Percentiles rank a stretch among this genome's conserved stretches.
These are phyloP conservation scores for Ovis canadensis DNA, from an alignment of 2,113 vertebrate genomes.

Conservation along the genomic window DNA sequence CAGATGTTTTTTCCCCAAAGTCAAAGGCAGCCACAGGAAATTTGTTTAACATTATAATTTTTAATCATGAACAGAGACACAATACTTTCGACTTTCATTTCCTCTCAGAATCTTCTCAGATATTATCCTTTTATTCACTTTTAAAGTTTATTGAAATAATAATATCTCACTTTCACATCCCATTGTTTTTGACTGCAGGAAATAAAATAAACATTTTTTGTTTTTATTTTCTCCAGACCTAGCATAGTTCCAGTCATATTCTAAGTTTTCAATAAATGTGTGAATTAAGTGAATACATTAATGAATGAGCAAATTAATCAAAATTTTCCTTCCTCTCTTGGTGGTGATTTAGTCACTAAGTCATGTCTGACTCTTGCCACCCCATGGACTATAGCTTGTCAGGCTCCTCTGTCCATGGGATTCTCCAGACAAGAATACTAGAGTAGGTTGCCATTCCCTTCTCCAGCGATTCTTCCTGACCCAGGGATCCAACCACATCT, in stretches of 20 bases:
- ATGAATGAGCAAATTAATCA: not conserved
- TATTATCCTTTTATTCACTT: constrained; percentile 13
- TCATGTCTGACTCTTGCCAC: not conserved
- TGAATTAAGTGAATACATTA: not conserved
- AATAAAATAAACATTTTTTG: not conserved
- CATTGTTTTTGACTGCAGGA: not conserved
- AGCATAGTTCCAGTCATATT: not conserved
- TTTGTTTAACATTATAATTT: constrained; percentile 55
- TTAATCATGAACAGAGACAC: constrained; percentile 24
- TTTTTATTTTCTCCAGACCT: not conserved
- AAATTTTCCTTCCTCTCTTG: not conserved
- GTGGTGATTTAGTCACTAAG: not conserved
- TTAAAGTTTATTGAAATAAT: not conserved
- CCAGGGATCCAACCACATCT: not conserved
- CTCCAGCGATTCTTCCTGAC: not conserved
- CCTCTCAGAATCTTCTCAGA: constrained; percentile 25
- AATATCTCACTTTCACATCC: not conserved
- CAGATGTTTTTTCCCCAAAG: constrained; percentile 50
- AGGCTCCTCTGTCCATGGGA: not conserved
- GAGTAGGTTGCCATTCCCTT: not conserved
- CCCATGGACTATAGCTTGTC: not conserved
- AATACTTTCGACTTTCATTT: constrained; percentile 56
- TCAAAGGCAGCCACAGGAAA: constrained; percentile 53
- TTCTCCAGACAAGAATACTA: not conserved
- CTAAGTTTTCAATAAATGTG: not conserved